Conservation (phyloP, 2,113 vertebrate genomes). For the Thryonomys swinderianus region DNA sequence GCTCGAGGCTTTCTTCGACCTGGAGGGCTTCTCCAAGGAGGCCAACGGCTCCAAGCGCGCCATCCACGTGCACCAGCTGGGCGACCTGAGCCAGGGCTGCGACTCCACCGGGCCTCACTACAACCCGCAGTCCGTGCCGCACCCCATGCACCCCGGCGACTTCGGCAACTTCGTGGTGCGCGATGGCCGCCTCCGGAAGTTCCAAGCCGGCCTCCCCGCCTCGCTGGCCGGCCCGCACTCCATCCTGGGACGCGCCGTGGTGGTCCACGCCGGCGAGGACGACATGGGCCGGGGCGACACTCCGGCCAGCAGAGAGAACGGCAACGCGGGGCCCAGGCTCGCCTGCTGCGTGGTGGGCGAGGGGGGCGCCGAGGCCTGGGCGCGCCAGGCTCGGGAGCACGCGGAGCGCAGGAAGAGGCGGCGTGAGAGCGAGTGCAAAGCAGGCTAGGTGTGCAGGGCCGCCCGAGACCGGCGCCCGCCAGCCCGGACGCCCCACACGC, state of each 20-base stretch:
- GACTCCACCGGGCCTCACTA: constrained; percentile 92
- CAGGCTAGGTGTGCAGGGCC: not conserved
- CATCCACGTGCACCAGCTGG: constrained; percentile 94
- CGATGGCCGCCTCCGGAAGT: constrained; percentile 86
- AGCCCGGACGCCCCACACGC: not conserved
- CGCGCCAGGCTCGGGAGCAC: constrained; percentile 60
- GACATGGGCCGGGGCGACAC: constrained; percentile 93
- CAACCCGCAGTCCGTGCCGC: constrained; percentile 88
- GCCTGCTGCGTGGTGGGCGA: constrained; percentile 94
- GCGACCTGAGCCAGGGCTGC: constrained; percentile 92
- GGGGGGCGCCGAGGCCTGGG: constrained; percentile 85
- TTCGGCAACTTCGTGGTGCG: constrained; percentile 93
- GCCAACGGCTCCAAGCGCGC: constrained; percentile 83
- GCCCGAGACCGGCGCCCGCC: not conserved
- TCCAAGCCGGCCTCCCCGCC: constrained; percentile 80
- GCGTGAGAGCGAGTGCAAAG: constrained; percentile 53
- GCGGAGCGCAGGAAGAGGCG: constrained; percentile 77
- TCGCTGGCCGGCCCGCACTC: constrained; percentile 88
- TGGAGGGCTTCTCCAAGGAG: constrained; percentile 88
- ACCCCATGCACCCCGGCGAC: constrained; percentile 95
- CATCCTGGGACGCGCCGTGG: constrained; percentile 91
- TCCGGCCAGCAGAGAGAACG: constrained; percentile 90
- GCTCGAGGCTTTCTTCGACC: constrained; percentile 86
- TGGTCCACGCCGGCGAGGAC: constrained; percentile 92
- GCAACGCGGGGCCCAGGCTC: constrained; percentile 94